Evolutionary conservation across 2,888 invertebrate species (phyloP), one percentile per base, ranked within the genome.

Genomic region (Luperina testacea): DNA sequence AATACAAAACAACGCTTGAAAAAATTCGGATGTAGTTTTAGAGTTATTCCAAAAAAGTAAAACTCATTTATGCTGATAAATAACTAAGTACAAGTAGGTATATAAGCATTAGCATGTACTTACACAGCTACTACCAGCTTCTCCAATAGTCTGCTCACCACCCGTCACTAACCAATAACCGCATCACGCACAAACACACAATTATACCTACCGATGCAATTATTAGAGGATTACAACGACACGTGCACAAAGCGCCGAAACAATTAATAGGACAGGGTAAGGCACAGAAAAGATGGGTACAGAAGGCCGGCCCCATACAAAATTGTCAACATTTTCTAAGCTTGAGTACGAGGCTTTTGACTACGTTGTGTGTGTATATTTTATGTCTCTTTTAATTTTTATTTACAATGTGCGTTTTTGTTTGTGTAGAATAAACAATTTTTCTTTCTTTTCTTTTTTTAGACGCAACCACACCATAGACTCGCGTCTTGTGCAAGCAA

Each of bases 181-280:
- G 74, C 63, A 75, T 68, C 72, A 53, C 45, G 53, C 51, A 69
- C 57, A 73, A 57, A 71, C 69, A 51, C 68, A 73, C 67, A 81
- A 72, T 79, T 73, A 73, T 73, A 84, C 65, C 42, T 81, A 69
- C 70, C 68, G 38, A 79, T 83, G 88, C 87, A 88, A 88, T 88
- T 87, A 89, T 86, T 80, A 83, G 74, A 88, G 85, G 82, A 85
- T 88, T 88, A 87, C 80, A 85, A 77, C 75, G 78, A 79, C 87
- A 83, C 73, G 72, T 75, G 70, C 72, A 82, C 80, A 83, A 81
- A 86, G 87, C 86, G 70, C 72, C 72, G 82, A 88, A 86, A 91
- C 90, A 90, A 91, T 90, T 90, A 90, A 88, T 90, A 87, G 73
- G 57, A 85, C 85, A 72, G 64, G 32, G 51, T 64, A 27, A 48